Base-by-base conservation (phyloP, 2,797 vertebrate genomes). In the Orestias chungarensis region DNA sequence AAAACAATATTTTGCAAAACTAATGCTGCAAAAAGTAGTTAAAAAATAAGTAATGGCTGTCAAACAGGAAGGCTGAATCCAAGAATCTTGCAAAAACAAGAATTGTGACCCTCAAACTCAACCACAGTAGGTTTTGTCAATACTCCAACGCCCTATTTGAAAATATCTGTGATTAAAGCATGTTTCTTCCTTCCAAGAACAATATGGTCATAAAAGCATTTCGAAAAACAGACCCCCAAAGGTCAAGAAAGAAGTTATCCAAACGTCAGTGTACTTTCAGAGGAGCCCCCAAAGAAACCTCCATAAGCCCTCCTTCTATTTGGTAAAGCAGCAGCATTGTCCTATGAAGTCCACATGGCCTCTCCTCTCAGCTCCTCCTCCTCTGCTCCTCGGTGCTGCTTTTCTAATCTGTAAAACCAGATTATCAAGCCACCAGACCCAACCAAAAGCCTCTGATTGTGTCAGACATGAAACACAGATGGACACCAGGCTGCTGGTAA, bases 391-490 rank as follows among this genome's bases (percentile, higher is more conserved):
- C 68, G 64, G 54, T 65, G 14, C 88, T 91, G 89, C 91, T 85
- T 69, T 78, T 91, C 89, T 96, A 96, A 97, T 95, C 95, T 94
- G 82, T 95, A 95, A 96, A 96, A 94, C 94, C 93, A 65, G 95
- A 96, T 97, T 96, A 96, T 84, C 93, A 87, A 88, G 81, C 78
- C 84, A 76, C 74, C 86, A 88, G 82, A 70, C 79, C 73, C 78
- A 40, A 25, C 38, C 17, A n/a, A 35, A 25, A 68, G 91, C 90
- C 88, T 78, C 73, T 64, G 75, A 91, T 88, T 90, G 89, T 89
- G 90, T 69, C 65, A 67, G 68, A 85, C 68, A 70, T 66, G 75
- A 89, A 95, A 71, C 64, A 69, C 94, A 96, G 93, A 96, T 95
- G 94, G 94, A 86, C 83, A 82, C 76, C 84, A 90, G 81, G 76